Evolutionary conservation across 2,797 vertebrate species (phyloP).

Genomic region (Muscicapa comitata): DNA sequence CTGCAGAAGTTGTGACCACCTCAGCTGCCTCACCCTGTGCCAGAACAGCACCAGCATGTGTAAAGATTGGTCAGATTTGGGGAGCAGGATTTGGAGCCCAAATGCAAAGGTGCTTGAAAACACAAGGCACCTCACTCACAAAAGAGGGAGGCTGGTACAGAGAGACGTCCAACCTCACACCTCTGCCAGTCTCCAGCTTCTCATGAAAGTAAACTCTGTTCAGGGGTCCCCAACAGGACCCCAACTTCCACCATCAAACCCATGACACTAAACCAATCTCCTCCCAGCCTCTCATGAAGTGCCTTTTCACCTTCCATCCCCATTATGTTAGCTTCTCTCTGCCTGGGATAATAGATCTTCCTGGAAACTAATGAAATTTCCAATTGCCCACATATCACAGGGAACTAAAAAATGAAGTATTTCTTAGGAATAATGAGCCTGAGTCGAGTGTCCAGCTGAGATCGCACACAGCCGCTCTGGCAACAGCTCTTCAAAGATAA

Average conservation of each 20-base stretch:
- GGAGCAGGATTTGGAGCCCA: background rate
- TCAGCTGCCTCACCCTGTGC: background rate
- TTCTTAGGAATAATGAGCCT: background rate
- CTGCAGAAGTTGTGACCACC: rapidly evolving
- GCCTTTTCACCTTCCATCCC: background rate
- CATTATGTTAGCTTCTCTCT: background rate
- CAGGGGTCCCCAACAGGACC: rapidly evolving
- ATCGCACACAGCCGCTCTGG: background rate
- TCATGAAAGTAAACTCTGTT: background rate
- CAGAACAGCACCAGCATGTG: background rate
- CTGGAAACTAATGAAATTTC: background rate
- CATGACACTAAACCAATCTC: background rate
- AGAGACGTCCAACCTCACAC: rapidly evolving
- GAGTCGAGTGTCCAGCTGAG: background rate
- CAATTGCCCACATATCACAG: background rate
- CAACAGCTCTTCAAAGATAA: constrained; percentile 21
- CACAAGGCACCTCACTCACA: background rate
- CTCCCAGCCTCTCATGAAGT: background rate
- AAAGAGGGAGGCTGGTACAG: background rate
- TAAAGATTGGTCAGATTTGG: background rate
- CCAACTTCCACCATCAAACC: background rate
- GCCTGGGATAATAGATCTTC: background rate
- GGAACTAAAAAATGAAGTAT: background rate
- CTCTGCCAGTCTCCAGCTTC: background rate
- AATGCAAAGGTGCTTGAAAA: background rate